Conservation (phyloP, 2,797 vertebrate species). For the Hylomyscus alleni region DNA sequence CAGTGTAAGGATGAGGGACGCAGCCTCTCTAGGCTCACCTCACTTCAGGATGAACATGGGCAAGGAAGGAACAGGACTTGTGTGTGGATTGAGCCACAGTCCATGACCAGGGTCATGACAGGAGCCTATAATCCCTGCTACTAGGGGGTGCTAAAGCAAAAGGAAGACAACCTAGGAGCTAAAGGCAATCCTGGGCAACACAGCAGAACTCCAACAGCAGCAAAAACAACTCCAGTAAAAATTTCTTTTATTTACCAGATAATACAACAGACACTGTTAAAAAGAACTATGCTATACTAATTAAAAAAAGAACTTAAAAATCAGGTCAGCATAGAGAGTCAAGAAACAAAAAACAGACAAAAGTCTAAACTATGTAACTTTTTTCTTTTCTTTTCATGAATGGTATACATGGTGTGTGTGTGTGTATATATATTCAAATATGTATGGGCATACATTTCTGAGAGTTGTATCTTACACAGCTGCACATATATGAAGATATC, state of each 20-base stretch:
- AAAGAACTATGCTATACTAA: neutral
- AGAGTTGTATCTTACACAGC: neutral
- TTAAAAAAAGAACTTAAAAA: constrained; percentile 43
- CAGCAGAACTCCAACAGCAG: neutral
- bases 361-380: neutral
- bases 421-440: neutral
- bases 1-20: accelerated
- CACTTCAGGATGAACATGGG: neutral
- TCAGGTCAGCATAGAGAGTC: neutral
- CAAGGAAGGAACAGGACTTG: neutral
- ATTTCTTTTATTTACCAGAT: neutral
- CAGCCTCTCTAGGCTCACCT: neutral
- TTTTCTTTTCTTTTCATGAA: neutral
- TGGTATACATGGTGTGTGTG: neutral
- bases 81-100: neutral
- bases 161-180: neutral
- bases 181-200: neutral
- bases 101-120: neutral
- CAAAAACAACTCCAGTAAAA: neutral
- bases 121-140: neutral
- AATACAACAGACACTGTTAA: neutral
- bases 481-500: neutral
- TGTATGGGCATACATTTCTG: neutral
- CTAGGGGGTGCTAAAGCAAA: neutral
- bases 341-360: constrained; percentile 13